Conservation (phyloP, 2,113 vertebrate genomes). For the Illadopsis cleaveri region DNA sequence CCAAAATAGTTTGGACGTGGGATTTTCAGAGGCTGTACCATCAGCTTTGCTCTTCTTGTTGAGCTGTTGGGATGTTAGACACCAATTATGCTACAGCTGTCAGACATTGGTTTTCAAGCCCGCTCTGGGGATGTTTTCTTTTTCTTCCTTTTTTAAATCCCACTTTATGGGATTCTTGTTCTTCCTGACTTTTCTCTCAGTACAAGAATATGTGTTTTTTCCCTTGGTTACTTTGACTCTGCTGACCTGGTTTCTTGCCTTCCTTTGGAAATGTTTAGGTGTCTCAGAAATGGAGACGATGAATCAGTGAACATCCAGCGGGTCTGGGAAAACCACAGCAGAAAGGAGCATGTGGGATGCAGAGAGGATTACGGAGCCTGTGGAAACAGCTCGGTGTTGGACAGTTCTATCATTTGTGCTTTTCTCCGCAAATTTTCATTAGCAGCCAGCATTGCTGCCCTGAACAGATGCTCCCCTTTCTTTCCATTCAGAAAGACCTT, state of each 20-base stretch:
- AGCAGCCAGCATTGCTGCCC: neutral
- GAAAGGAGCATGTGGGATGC: neutral
- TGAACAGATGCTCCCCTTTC: neutral
- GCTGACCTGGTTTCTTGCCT: conserved; percentile 45
- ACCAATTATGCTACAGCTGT: neutral
- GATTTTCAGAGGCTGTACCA: neutral
- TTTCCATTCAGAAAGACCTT: neutral
- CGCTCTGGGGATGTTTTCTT: neutral
- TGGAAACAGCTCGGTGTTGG: accelerated
- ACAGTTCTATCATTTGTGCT: neutral
- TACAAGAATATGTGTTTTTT: neutral
- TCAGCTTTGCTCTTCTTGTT: neutral
- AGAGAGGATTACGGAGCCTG: neutral
- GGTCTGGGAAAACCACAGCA: neutral
- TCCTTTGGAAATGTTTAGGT: conserved; percentile 33
- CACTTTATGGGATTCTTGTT: neutral
- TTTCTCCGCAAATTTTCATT: neutral
- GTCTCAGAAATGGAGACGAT: neutral
- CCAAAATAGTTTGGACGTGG: accelerated
- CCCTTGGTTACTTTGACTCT: conserved; percentile 38
- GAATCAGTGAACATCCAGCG: conserved; percentile 1
- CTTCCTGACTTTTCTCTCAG: neutral
- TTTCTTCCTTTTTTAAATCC: neutral
- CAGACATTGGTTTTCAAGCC: neutral
- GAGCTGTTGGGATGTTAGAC: neutral